phyloP scores from a whole-genome alignment of 2,888 invertebrate genomes.

The Lomographa bimaculata region DNA sequence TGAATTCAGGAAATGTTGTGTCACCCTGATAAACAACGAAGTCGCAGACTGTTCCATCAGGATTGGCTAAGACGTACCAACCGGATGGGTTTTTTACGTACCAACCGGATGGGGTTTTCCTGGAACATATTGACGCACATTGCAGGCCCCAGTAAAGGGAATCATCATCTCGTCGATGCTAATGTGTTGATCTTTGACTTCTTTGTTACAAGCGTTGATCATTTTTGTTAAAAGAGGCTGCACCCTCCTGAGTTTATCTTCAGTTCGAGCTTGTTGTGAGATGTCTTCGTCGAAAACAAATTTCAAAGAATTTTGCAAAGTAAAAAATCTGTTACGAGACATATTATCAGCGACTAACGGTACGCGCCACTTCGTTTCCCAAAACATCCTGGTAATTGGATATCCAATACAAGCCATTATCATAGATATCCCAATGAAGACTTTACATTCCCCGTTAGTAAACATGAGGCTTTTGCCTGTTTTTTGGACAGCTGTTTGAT shows the following conservation, averaged over 20 bases:
- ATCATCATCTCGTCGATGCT: conserved; percentile 27
- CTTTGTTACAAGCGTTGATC: conserved; percentile 16
- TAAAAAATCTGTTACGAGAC: conserved; percentile 14
- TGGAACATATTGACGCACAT: conserved; percentile 21
- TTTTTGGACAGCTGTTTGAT: too few species aligned
- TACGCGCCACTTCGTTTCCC: conserved; percentile 12
- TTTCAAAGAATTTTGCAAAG: conserved; percentile 10
- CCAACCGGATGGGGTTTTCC: conserved; percentile 28
- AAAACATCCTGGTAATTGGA: too few species aligned
- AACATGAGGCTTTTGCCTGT: too few species aligned
- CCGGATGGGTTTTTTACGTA: too few species aligned
- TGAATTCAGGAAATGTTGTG: conserved; percentile 18
- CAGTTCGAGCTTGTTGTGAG: conserved; percentile 4
- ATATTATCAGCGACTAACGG: conserved; percentile 11
- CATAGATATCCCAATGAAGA: too few species aligned
- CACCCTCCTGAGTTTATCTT: conserved; percentile 22
- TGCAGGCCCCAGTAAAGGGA: conserved; percentile 21
- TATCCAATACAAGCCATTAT: too few species aligned
- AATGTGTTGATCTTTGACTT: conserved; percentile 5
- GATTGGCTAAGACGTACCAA: conserved; percentile 29
- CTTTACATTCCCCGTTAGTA: too few species aligned
- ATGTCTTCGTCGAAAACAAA: conserved; percentile 22
- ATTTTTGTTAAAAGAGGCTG: conserved; percentile 17
- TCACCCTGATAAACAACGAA: conserved; percentile 25
- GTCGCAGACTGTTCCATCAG: conserved; percentile 24